These are phyloP conservation scores for Melanotaenia trifasciata DNA, from an alignment of 2,797 vertebrate genomes.

Conservation along the genomic window DNA sequence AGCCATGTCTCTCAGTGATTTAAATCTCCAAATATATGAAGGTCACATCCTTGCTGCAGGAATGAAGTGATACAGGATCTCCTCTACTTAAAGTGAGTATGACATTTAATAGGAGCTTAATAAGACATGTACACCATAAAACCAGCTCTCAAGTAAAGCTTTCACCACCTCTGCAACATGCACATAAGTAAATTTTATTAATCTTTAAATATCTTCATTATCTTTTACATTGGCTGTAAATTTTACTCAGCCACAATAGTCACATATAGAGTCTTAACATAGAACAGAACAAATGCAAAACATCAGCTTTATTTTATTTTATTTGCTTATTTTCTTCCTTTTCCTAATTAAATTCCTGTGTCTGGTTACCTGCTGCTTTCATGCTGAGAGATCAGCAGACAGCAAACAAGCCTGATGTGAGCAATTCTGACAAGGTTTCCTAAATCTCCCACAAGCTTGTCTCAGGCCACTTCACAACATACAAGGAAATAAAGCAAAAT, in stretches of 20 bases:
- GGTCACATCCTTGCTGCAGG: background rate
- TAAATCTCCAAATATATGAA: conserved; percentile 11
- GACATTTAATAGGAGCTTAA: background rate
- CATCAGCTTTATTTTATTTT: too few species aligned
- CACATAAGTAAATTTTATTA: background rate
- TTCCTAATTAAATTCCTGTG: background rate
- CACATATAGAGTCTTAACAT: background rate
- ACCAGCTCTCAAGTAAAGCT: background rate
- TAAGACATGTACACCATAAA: background rate
- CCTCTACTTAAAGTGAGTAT: background rate
- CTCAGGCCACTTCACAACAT: background rate
- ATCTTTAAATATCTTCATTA: background rate
- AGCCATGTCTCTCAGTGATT: background rate
- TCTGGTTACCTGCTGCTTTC: conserved; percentile 7
- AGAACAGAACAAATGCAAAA: too few species aligned
- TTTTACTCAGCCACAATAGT: background rate
- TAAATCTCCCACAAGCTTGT: background rate
- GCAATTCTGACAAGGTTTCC: background rate
- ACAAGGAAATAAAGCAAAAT: background rate
- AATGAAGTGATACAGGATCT: background rate
- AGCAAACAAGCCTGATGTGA: conserved; percentile 33
- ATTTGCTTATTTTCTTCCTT: background rate
- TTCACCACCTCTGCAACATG: conserved; percentile 5
- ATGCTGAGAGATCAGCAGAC: conserved; percentile 4
- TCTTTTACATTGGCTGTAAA: conserved; percentile 10